Conservation (phyloP, 1,140 invertebrate genomes). For the Eriosoma lanigerum region DNA sequence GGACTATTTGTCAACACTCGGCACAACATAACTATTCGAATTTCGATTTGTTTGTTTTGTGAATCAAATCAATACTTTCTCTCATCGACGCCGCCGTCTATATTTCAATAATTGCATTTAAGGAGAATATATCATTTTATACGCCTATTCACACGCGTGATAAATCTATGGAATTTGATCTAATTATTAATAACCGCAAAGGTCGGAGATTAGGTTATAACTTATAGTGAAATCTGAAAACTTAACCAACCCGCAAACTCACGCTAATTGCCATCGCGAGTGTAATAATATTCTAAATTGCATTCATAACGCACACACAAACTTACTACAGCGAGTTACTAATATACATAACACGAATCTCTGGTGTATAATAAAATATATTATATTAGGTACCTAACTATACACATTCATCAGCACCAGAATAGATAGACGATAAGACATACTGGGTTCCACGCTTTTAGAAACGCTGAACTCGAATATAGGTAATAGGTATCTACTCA, state of each 20-base stretch:
- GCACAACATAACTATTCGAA: not conserved
- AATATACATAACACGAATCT: not conserved
- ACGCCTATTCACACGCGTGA: not conserved
- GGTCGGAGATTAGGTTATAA: not conserved
- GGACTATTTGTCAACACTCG: not conserved
- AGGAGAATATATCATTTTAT: not conserved
- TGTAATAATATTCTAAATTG: not conserved
- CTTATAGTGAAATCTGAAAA: constrained; percentile 25
- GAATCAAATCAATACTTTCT: constrained; percentile 23
- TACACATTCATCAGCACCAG: not conserved
- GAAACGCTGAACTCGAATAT: no score
- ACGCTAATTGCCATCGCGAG: constrained; percentile 13
- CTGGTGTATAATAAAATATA: constrained; percentile 14
- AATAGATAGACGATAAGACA: not conserved
- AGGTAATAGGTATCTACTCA: no score
- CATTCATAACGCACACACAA: not conserved
- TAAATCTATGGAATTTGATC: constrained; percentile 17
- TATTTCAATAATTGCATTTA: constrained; percentile 10
- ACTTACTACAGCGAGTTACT: not conserved
- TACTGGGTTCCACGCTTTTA: not conserved
- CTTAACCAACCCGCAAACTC: not conserved
- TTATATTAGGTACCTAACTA: not conserved
- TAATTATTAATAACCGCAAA: constrained; percentile 4
- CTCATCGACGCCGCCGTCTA: not conserved
- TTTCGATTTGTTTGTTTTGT: constrained; percentile 23